Base-by-base conservation (phyloP, 2,797 vertebrate genomes). In the Gobionotothen gibberifrons region DNA sequence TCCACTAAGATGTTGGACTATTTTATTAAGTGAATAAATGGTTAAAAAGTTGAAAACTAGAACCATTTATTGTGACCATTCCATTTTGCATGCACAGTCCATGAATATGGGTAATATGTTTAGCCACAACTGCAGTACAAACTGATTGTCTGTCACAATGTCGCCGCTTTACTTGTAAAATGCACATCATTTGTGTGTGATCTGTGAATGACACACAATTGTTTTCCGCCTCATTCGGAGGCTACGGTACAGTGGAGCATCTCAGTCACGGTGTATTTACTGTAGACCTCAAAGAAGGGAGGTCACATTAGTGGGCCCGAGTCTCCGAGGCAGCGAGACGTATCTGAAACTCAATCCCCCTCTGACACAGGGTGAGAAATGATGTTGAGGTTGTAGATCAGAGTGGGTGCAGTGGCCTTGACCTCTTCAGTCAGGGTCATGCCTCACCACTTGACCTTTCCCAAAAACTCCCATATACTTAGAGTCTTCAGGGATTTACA, bases 321-420 rank as follows among this genome's bases (percentile, higher is more conserved):
- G 46, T 71, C 54, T 61, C 42, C 21, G 57, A 68, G n/a, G 69
- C 62, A 69, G 63, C 13, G n/a, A 79, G 59, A 83, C 58, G 4
- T 72, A 60, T 76, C 62, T 82, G 85, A 82, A 87, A 91, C 39
- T 72, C 54, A 79, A 91, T 79, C 65, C 60, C 61, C 43, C 73
- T 78, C 74, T 82, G 90, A 92, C 91, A 90, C 84, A 67, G n/a
- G 67, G 81, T 92, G 84, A 94, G 89, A 92, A 90, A 93, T 91
- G 59, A 89, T 83, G 68, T 74, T 54, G 77, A 76, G 74, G 82
- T 77, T 79, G 77, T 87, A 88, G 87, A 90, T 85, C 81, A 87
- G 71, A 85, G 44, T 53, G 47, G 73, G 67, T 59, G 72, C 69
- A 46, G 52, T 83, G 83, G 78, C 85, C 84, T 92, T 93, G 92